phyloP scores from a whole-genome alignment of 2,888 invertebrate genomes.

The Kuschelorhynchus macadamiae region DNA sequence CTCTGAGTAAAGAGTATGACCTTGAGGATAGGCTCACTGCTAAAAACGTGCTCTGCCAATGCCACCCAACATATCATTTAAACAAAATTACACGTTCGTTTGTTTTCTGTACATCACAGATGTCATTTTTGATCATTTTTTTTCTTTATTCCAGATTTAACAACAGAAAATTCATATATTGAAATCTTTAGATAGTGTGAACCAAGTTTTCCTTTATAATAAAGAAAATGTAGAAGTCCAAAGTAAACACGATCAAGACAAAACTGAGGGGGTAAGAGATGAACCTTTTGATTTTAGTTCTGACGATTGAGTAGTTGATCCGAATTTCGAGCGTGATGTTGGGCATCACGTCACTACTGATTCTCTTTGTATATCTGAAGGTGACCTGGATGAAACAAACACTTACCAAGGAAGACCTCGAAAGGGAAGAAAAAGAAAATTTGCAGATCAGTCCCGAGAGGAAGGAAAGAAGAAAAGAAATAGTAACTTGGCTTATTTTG shows the following conservation, averaged over 20 bases:
- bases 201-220: constrained; percentile 10
- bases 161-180: background rate
- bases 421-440: constrained; percentile 28
- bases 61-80: no score
- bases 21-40: no score
- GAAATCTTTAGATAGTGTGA: constrained; percentile 5
- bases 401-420: constrained; percentile 30
- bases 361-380: constrained; percentile 21
- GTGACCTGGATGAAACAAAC: constrained; percentile 16
- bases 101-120: no score
- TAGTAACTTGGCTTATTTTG: constrained; percentile 25
- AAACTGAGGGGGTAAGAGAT: constrained; percentile 4
- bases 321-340: constrained; percentile 21
- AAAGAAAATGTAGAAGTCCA: constrained; percentile 15
- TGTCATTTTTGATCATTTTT: no score
- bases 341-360: constrained; percentile 23
- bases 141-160: background rate
- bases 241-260: constrained; percentile 12
- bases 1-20: no score
- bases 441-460: constrained; percentile 24
- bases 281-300: constrained; percentile 27
- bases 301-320: constrained; percentile 34
- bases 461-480: constrained; percentile 31
- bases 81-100: no score
- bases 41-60: no score